These are phyloP conservation scores for Cryptotermes secundus DNA, from an alignment of 1,140 invertebrate genomes.

Conservation along the genomic window DNA sequence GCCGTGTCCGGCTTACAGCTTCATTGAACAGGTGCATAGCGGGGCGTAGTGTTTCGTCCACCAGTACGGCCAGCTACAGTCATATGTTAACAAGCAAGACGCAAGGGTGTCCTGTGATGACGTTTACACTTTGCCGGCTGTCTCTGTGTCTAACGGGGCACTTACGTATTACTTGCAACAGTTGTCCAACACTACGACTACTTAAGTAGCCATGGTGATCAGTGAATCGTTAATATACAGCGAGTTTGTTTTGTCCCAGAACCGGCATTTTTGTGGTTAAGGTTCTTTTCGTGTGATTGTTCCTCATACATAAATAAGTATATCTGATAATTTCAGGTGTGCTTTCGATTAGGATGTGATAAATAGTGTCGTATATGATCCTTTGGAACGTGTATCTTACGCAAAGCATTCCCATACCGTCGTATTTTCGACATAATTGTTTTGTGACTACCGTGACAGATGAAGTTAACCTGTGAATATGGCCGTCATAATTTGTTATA, in stretches of 20 bases:
- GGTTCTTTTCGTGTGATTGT: too few relatives aligned
- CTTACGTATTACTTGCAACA: background rate
- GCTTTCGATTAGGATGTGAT: too few relatives aligned
- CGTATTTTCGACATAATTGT: too few relatives aligned
- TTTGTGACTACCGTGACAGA: too few relatives aligned
- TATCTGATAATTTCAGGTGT: too few relatives aligned
- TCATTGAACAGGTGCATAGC: background rate
- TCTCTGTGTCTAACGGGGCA: background rate
- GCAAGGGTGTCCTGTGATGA: background rate
- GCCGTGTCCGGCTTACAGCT: background rate
- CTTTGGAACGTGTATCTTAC: too few relatives aligned
- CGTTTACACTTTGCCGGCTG: conserved; percentile 1
- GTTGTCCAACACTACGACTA: background rate
- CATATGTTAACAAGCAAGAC: background rate
- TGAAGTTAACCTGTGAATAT: too few relatives aligned
- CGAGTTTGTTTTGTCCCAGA: background rate
- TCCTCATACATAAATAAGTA: too few relatives aligned
- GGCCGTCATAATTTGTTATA: too few relatives aligned
- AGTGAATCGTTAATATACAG: background rate
- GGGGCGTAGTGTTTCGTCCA: background rate
- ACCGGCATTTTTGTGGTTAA: background rate
- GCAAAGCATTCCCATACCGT: too few relatives aligned
- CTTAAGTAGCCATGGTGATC: background rate
- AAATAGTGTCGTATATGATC: too few relatives aligned
- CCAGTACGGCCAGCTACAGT: background rate